These are phyloP conservation scores for Parazoanthus atlanticus DNA, from an alignment of 92 coral and sea anemone genomes.

Conservation along the genomic window DNA sequence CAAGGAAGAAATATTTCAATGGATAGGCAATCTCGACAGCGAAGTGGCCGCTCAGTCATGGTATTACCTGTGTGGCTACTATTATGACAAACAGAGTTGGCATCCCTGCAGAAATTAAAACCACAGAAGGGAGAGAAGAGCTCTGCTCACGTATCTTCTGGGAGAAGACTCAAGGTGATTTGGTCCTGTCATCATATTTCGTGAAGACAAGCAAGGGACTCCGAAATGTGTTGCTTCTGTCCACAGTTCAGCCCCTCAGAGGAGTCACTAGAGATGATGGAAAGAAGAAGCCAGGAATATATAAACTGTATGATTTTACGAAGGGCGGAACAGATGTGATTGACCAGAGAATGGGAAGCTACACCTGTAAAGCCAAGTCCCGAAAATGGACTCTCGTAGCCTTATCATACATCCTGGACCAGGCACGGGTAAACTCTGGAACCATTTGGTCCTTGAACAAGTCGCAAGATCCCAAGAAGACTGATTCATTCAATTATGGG, in stretches of 20 bases:
- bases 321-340: neutral
- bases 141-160: neutral
- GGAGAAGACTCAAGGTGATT: neutral
- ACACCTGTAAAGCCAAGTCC: neutral
- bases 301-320: neutral
- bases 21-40: neutral
- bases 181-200: constrained; percentile 33
- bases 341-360: neutral
- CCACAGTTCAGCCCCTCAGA: neutral
- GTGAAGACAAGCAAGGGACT: constrained; percentile 25
- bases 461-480: no score
- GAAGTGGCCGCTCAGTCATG: constrained; percentile 7
- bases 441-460: neutral
- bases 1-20: constrained; percentile 4
- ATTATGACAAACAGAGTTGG: constrained; percentile 25
- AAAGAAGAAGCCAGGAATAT: neutral
- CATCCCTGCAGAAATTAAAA: constrained; percentile 12
- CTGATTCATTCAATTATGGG: no score
- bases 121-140: constrained; percentile 12
- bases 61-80: constrained; percentile 23
- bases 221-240: neutral
- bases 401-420: neutral
- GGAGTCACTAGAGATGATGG: neutral
- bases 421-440: constrained; percentile 2
- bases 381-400: neutral